These are phyloP conservation scores for Orussus abietinus DNA, from an alignment of 1,140 invertebrate species.

Conservation along the genomic window DNA sequence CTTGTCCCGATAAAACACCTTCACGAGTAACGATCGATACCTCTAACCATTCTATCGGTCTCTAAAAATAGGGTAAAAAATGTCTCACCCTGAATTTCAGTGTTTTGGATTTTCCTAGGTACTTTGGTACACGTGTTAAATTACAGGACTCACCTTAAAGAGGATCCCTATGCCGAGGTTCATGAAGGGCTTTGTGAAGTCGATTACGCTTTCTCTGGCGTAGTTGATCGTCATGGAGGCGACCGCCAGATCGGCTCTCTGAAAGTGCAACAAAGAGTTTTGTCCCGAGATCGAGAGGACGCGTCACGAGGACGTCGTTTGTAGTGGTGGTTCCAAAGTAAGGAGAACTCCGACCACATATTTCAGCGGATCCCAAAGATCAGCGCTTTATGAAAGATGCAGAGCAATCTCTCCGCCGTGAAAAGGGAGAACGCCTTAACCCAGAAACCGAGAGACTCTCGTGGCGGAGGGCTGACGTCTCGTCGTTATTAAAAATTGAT, in stretches of 20 bases:
- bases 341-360: too few species aligned
- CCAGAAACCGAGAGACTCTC: slow-evolving; percentile 21
- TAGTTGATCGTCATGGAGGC: slow-evolving; percentile 94
- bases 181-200: slow-evolving; percentile 93
- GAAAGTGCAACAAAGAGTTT: too few species aligned
- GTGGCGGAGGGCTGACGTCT: slow-evolving; percentile 9
- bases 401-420: slow-evolving; percentile 22
- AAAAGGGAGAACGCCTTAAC: slow-evolving; percentile 22
- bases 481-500: slow-evolving; percentile 28
- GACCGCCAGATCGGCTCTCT: slow-evolving; percentile 87
- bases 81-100: not conserved
- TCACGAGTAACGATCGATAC: too few species aligned
- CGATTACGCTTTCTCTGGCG: slow-evolving; percentile 88
- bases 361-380: too few species aligned
- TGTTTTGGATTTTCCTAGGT: not conserved
- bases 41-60: too few species aligned
- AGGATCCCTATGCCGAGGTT: slow-evolving; percentile 85
- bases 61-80: too few species aligned
- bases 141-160: slow-evolving; percentile 67
- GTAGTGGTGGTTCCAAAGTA: too few species aligned
- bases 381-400: slow-evolving; percentile 27
- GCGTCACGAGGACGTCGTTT: too few species aligned
- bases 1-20: too few species aligned
- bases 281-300: too few species aligned
- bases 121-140: not conserved